A percentile compares a stretch with the other conserved stretches of the same genome.
Evolutionary conservation across 2,888 invertebrate species (phyloP).

Genomic region (Luffia ferchaultella): DNA sequence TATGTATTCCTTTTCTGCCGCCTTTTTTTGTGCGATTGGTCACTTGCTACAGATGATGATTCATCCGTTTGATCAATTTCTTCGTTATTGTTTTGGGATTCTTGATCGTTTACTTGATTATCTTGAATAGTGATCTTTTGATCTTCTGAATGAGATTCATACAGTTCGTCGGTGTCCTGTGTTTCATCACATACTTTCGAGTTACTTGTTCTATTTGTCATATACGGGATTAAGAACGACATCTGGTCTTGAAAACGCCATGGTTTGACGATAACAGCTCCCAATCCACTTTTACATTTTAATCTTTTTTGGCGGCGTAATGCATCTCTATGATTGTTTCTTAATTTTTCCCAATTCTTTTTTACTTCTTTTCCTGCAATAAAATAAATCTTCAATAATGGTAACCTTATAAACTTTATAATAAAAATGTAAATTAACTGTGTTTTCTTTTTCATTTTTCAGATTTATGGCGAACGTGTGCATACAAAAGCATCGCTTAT

Average conservation of each 20-base stretch:
- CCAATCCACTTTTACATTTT: conserved; percentile 4
- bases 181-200: not conserved
- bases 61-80: conserved; percentile 6
- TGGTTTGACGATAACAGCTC: conserved; percentile 6
- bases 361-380: conserved; percentile 9
- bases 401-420: too few species aligned
- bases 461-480: too few species aligned
- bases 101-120: conserved; percentile 8
- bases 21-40: conserved; percentile 10
- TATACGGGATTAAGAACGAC: not conserved
- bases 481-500: too few species aligned
- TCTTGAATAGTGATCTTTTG: too few species aligned
- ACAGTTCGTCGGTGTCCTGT: not conserved
- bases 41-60: conserved; percentile 7
- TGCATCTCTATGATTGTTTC: conserved; percentile 8
- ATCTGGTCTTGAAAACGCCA: conserved; percentile 4
- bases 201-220: not conserved
- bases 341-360: conserved; percentile 6
- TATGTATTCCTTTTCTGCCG: conserved; percentile 6
- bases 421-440: too few species aligned
- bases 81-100: conserved; percentile 5
- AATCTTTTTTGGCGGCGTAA: conserved; percentile 5
- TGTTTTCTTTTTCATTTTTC: too few species aligned
- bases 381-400: too few species aligned
- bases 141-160: conserved; percentile 7